Conservation (phyloP, 2,888 invertebrate species). For the Imbricaverruca yamaguchii region DNA sequence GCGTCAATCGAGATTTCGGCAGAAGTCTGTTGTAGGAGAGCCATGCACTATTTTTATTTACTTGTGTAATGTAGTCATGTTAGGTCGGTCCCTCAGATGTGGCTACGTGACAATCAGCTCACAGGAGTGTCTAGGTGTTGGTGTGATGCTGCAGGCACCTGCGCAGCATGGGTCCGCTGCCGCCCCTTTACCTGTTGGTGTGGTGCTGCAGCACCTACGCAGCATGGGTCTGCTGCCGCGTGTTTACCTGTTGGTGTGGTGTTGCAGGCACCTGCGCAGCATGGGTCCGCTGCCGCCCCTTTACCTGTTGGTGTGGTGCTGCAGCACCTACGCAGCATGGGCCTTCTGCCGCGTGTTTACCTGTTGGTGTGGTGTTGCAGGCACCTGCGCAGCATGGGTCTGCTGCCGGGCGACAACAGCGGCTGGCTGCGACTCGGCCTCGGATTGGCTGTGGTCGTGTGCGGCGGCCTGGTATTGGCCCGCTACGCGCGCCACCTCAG, state of each 20-base stretch:
- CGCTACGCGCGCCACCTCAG: constrained; percentile 8
- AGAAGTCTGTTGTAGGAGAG: no score
- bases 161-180: neutral
- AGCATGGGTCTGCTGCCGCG: neutral
- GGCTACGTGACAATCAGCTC: no score
- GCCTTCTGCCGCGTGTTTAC: neutral
- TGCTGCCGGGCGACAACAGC: neutral
- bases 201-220: neutral
- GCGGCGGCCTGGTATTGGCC: constrained; percentile 18
- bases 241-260: neutral
- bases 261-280: no score
- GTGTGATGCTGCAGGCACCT: neutral
- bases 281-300: neutral
- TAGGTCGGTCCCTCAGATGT: no score
- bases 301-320: no score
- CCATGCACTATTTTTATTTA: no score
- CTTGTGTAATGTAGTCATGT: no score
- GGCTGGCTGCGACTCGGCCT: constrained; percentile 17
- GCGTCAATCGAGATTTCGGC: no score
- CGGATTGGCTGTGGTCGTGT: constrained; percentile 13
- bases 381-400: no score
- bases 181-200: no score
- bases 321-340: neutral
- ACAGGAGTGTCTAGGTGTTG: no score
- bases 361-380: no score